Percentiles rank a stretch among this genome's conserved stretches.
Evolutionary conservation across 2,113 vertebrate species (phyloP).

Genomic region (Candoia aspera): DNA sequence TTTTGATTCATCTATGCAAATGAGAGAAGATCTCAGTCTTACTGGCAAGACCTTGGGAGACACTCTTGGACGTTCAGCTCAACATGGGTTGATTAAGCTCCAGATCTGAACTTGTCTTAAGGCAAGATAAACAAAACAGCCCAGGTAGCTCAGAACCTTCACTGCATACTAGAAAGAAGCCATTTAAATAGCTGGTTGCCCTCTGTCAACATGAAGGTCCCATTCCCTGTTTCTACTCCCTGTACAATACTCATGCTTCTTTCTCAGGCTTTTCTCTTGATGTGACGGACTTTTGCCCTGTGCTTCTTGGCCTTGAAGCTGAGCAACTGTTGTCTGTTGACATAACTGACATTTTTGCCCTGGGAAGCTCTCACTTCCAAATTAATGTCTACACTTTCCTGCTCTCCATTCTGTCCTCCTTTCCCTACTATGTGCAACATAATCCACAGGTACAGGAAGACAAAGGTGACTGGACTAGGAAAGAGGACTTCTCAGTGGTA

Average conservation of each 20-base stretch:
- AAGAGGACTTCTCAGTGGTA: neutral
- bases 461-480: neutral
- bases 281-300: neutral
- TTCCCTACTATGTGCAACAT: neutral
- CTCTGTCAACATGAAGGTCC: neutral
- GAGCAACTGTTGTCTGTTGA: neutral
- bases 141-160: neutral
- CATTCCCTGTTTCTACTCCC: neutral
- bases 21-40: neutral
- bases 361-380: neutral
- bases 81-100: neutral
- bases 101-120: neutral
- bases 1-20: neutral
- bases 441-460: neutral
- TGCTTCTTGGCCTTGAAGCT: neutral
- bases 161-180: neutral
- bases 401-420: neutral
- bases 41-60: neutral
- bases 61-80: neutral
- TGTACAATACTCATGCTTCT: neutral
- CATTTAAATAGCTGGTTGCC: neutral
- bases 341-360: neutral
- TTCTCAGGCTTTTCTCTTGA: neutral
- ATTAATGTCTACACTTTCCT: neutral
- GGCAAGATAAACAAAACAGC: neutral